Evolutionary conservation across 1,140 invertebrate genomes (phyloP).

Genomic region (Aethina tumida): DNA sequence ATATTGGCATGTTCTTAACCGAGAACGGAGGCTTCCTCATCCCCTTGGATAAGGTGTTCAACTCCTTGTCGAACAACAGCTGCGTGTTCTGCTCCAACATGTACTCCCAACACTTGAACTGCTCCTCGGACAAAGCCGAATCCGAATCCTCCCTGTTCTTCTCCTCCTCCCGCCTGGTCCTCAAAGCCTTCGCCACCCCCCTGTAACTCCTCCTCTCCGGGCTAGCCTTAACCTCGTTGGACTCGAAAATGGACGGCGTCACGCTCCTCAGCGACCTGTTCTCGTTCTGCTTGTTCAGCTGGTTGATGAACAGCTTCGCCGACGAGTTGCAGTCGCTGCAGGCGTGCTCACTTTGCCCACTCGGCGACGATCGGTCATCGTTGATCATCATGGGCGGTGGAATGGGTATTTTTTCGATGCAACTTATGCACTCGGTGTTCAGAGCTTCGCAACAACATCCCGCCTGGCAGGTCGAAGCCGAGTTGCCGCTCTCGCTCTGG

Average conservation of each 20-base stretch:
- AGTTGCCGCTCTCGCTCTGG: conserved; percentile 34
- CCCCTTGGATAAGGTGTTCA: conserved; percentile 62
- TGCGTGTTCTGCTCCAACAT: conserved; percentile 88
- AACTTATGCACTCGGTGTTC: conserved; percentile 50
- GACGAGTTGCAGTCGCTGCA: conserved; percentile 45
- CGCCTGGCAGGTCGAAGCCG: conserved; percentile 42
- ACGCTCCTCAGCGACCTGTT: conserved; percentile 31
- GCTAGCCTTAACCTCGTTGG: conserved; percentile 27
- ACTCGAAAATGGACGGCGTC: conserved; percentile 32
- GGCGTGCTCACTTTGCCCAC: conserved; percentile 69
- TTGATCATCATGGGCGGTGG: conserved; percentile 36
- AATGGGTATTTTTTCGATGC: conserved; percentile 31
- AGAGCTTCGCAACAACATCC: conserved; percentile 52
- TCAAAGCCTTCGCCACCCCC: conserved; percentile 44
- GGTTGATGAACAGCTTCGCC: conserved; percentile 34
- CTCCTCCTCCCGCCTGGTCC: conserved; percentile 43
- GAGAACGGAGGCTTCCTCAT: conserved; percentile 40
- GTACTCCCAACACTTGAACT: conserved; percentile 87
- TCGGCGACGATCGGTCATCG: conserved; percentile 66
- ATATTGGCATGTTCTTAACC: conserved; percentile 42
- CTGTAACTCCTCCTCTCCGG: conserved; percentile 43
- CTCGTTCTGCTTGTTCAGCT: conserved; percentile 30
- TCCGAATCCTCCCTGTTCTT: conserved; percentile 47
- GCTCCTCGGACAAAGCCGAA: conserved; percentile 63
- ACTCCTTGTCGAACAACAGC: conserved; percentile 75